A percentile compares a stretch with the other conserved stretches of the same genome.
These are phyloP conservation scores for Corythornis vintsioides DNA, from an alignment of 2,113 vertebrate genomes.

Conservation along the genomic window DNA sequence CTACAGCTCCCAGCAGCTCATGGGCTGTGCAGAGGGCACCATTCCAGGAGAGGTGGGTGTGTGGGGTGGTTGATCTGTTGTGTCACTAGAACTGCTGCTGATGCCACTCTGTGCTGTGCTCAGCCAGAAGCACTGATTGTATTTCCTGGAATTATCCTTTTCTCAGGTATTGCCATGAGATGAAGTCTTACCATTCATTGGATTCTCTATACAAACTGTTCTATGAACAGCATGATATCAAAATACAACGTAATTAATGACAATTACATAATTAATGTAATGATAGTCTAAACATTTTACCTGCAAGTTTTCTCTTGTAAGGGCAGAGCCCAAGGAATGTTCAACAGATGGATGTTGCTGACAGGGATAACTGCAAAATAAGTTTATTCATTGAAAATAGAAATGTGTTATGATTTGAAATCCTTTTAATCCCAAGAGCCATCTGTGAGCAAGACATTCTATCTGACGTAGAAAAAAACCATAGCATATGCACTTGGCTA, in stretches of 20 bases:
- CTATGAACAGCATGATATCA: neutral
- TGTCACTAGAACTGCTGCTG: neutral
- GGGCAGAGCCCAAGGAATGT: constrained; percentile 85
- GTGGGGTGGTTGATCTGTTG: neutral
- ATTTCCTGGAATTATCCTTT: neutral
- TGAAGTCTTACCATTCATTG: neutral
- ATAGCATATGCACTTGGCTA: neutral
- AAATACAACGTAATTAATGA: neutral
- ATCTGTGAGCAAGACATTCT: neutral
- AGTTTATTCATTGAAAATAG: neutral
- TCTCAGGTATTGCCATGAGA: neutral
- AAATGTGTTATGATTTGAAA: neutral
- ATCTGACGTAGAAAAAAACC: neutral
- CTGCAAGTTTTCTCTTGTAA: constrained; percentile 86
- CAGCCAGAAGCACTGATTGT: neutral
- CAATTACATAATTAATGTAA: neutral
- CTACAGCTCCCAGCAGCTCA: neutral
- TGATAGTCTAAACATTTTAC: constrained; percentile 69
- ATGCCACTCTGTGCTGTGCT: neutral
- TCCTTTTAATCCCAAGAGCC: constrained; percentile 19
- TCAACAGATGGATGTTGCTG: constrained; percentile 86
- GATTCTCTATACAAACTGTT: neutral
- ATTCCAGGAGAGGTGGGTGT: neutral
- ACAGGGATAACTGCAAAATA: constrained; percentile 85
- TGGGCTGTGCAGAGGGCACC: neutral